A percentile compares a stretch with the other conserved stretches of the same genome.
phyloP scores from a whole-genome alignment of 2,797 vertebrate genomes.

The Sebastes kiyomatsui region DNA sequence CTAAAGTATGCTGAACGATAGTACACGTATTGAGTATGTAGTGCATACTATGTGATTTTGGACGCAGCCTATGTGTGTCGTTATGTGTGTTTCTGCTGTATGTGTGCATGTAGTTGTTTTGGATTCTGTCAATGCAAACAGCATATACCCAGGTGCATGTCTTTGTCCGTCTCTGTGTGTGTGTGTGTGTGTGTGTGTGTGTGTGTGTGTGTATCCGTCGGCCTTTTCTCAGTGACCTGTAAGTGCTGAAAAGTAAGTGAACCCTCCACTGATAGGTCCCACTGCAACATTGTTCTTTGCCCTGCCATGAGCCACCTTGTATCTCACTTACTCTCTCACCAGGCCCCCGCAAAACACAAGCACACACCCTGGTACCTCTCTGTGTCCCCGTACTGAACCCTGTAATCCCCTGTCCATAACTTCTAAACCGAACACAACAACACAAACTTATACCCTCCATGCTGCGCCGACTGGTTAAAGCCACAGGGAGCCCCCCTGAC shows the following conservation, averaged over 20 bases:
- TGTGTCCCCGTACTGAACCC: conserved; percentile 46
- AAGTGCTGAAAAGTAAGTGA: conserved; percentile 27
- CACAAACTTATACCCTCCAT: conserved; percentile 26
- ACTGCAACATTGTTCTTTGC: not conserved
- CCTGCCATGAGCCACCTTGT: conserved; percentile 22
- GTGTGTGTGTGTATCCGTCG: not conserved
- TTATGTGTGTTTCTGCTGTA: not conserved
- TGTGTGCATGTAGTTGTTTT: not conserved
- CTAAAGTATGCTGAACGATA: no score
- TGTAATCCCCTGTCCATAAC: conserved; percentile 30
- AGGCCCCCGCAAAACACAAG: not conserved
- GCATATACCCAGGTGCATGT: not conserved
- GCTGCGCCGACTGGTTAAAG: conserved; percentile 37
- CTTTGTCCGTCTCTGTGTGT: not conserved
- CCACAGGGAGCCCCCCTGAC: conserved; percentile 41
- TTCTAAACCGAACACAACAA: conserved; percentile 33
- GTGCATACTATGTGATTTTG: no score
- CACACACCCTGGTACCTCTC: not conserved
- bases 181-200: not conserved
- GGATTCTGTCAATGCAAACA: not conserved
- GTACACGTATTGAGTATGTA: no score
- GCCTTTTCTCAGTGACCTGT: conserved; percentile 12
- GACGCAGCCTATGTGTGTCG: not conserved
- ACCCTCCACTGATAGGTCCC: conserved; percentile 23
- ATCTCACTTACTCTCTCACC: conserved; percentile 24